These are phyloP conservation scores for Chaetodon trifascialis DNA, from an alignment of 2,113 vertebrate genomes.

Conservation along the genomic window DNA sequence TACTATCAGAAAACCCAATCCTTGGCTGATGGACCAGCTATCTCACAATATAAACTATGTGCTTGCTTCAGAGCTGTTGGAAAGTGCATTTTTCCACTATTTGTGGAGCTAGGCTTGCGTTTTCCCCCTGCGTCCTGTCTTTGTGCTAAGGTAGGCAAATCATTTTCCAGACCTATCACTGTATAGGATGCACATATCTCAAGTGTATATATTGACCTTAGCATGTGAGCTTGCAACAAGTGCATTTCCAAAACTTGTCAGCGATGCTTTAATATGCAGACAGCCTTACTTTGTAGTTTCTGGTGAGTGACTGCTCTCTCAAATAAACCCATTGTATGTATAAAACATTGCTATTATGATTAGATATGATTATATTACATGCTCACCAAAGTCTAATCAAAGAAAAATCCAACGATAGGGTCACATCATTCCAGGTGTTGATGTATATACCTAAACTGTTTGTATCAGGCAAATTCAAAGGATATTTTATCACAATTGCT, in stretches of 20 bases:
- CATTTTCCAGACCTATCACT: neutral
- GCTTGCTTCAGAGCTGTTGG: neutral
- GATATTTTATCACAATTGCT: neutral
- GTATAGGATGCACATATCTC: neutral
- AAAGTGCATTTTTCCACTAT: neutral
- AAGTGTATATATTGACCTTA: neutral
- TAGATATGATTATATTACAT: neutral
- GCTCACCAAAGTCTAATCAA: conserved; percentile 48
- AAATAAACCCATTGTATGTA: conserved; percentile 7
- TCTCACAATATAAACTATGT: too few species aligned
- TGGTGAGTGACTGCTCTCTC: neutral
- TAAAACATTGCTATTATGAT: neutral
- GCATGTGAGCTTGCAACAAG: neutral
- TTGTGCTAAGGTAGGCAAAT: neutral
- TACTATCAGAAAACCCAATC: neutral
- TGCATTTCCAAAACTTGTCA: neutral
- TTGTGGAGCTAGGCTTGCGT: neutral
- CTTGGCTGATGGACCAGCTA: neutral
- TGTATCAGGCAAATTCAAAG: neutral
- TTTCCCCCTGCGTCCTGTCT: neutral
- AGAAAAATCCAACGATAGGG: conserved; percentile 70
- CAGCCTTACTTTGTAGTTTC: conserved; percentile 6
- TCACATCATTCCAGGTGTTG: conserved; percentile 85
- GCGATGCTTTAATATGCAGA: neutral
- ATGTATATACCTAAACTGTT: conserved; percentile 79